Conservation (phyloP, 2,113 vertebrate species). For the Helogale parvula region DNA sequence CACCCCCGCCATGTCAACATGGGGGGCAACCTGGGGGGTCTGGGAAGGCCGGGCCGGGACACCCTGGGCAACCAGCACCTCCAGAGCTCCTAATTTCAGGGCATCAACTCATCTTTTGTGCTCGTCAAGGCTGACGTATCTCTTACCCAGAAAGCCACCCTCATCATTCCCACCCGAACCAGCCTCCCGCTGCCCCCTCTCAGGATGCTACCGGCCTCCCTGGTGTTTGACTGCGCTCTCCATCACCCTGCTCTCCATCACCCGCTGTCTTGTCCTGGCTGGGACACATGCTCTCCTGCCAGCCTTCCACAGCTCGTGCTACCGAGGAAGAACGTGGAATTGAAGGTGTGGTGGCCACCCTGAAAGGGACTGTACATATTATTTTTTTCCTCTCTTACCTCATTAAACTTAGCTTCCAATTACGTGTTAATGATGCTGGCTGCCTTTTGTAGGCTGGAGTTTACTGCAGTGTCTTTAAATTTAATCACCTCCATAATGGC, state of each 20-base stretch:
- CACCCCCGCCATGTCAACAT: rapidly evolving
- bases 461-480: constrained; percentile 89
- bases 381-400: constrained; percentile 81
- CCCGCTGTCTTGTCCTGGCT: background rate
- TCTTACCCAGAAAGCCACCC: background rate
- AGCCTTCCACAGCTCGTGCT: background rate
- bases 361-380: constrained; percentile 74
- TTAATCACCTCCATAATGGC: constrained; percentile 88
- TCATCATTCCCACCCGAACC: background rate
- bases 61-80: background rate
- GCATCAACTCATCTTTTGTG: background rate
- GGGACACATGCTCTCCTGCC: too few relatives aligned
- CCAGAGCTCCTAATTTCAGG: background rate
- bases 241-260: too few relatives aligned
- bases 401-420: constrained; percentile 89
- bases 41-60: background rate
- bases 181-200: background rate
- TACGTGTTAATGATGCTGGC: constrained; percentile 88
- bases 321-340: constrained; percentile 32
- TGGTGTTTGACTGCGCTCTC: too few relatives aligned
- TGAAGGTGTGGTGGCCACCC: background rate
- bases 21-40: too few relatives aligned
- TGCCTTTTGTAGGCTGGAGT: constrained; percentile 86
- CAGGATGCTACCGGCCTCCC: background rate
- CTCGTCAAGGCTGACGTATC: background rate